Evolutionary conservation across 2,888 invertebrate genomes (phyloP), one percentile per base, ranked within the genome.

Genomic region (Drosophila anomalata): DNA sequence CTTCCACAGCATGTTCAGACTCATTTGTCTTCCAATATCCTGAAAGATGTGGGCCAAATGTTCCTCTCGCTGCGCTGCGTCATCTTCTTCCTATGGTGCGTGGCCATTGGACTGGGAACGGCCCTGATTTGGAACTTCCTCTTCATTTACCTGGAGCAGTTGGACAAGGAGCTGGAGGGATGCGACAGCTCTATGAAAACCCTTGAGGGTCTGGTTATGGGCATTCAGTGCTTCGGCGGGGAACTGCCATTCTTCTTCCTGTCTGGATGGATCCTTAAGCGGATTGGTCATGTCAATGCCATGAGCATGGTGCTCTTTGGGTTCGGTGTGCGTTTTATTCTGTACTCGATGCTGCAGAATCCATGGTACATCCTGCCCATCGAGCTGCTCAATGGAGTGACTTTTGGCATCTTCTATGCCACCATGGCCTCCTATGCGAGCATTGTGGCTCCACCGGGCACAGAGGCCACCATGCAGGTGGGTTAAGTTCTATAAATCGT

Each of bases 351-450:
- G 56, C 91, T 98, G 56, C 92, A 93, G 1, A 95, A 97, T 91
- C 95, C 97, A 0, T 97, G 97, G 97, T 94, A 94, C 93, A 94
- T 96, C 50, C 92, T 98, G 66, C 95, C 97, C 0, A 94, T 98
- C 55, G 98, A 98, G 91, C 90, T 97, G 69, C 92, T 96, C 8
- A 97, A 98, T 91, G 97, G 98, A 0, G 92, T 98, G 22, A 97
- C 97, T 0, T 96, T 96, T 90, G 98, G 98, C 20, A 94, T 97
- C 89, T 96, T 96, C 86, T 97, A 96, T 90, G 95, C 97, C 0
- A 95, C 96, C 9, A 96, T 97, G 96, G 95, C 97, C 17, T 96
- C 97, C 0, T 97, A 97, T 91, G 97, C 97, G 0, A 96, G 95
- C 88, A 94, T 95, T 70, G 94, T 96, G 0, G 95, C 97, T 2